Conservation (phyloP, 2,888 invertebrate species). For the Xanthostigma xanthostigma region DNA sequence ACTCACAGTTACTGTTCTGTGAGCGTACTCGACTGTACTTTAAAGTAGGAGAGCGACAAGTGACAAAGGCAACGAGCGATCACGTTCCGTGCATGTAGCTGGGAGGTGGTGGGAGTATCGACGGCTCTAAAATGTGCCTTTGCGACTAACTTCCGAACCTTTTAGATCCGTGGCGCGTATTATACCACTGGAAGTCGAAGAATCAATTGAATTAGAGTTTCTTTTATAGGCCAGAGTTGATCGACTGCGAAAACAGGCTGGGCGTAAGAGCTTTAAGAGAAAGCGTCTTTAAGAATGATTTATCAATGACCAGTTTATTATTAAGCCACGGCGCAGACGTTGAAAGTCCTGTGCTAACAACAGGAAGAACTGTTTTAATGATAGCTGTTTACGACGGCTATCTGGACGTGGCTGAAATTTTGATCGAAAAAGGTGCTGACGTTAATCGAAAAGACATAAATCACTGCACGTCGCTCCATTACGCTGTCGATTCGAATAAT, state of each 20-base stretch:
- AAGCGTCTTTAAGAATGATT: constrained; percentile 31
- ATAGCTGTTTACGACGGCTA: constrained; percentile 28
- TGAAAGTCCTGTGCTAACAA: constrained; percentile 25
- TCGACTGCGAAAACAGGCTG: constrained; percentile 31
- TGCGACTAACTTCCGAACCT: too few species aligned
- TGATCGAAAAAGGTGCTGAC: constrained; percentile 35
- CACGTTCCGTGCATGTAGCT: too few species aligned
- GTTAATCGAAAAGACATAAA: constrained; percentile 29
- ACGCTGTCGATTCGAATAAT: constrained; percentile 35
- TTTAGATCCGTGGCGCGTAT: too few species aligned
- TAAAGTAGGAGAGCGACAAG: too few species aligned
- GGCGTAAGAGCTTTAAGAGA: constrained; percentile 37
- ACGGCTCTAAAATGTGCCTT: too few species aligned
- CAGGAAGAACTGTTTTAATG: constrained; percentile 34
- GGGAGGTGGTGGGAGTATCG: too few species aligned
- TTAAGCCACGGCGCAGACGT: constrained; percentile 33
- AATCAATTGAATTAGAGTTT: too few species aligned
- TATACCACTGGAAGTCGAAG: too few species aligned
- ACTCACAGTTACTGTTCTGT: too few species aligned
- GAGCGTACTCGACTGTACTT: too few species aligned
- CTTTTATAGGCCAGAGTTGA: constrained; percentile 26
- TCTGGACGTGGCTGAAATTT: constrained; percentile 25
- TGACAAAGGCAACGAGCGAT: too few species aligned
- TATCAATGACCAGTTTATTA: constrained; percentile 30
- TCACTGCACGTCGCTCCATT: constrained; percentile 34